These are phyloP conservation scores for Nymphalis urticae DNA, from an alignment of 2,888 invertebrate genomes.

Conservation along the genomic window DNA sequence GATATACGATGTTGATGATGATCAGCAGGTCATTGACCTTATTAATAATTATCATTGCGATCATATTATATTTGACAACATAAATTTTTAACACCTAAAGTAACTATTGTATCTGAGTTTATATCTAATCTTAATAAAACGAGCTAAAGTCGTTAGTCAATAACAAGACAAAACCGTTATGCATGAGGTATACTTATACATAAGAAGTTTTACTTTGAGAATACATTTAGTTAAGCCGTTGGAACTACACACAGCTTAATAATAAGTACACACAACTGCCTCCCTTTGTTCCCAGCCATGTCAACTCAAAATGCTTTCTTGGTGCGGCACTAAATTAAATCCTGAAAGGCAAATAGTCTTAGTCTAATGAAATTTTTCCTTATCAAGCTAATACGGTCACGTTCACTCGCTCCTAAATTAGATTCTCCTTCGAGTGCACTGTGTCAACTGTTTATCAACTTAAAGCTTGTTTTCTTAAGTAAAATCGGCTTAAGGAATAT, in stretches of 20 bases:
- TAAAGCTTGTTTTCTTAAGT: constrained; percentile 7
- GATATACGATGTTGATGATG: too few species aligned
- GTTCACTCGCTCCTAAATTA: constrained; percentile 27
- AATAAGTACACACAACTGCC: not conserved
- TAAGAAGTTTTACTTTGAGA: too few species aligned
- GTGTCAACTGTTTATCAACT: constrained; percentile 25
- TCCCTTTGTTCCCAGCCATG: constrained; percentile 10
- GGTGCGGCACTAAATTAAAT: constrained; percentile 25
- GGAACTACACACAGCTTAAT: not conserved
- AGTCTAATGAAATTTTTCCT: constrained; percentile 31
- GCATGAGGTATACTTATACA: too few species aligned
- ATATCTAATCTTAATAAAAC: too few species aligned
- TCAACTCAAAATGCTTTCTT: constrained; percentile 22
- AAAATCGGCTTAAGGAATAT: not conserved
- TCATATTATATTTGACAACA: too few species aligned
- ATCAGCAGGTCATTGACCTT: too few species aligned
- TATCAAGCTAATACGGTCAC: constrained; percentile 33
- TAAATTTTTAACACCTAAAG: too few species aligned
- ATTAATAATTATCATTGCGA: too few species aligned
- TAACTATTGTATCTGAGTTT: too few species aligned
- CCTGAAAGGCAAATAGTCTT: constrained; percentile 24
- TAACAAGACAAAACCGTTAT: too few species aligned
- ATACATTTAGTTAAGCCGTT: not conserved
- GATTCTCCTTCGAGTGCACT: constrained; percentile 27
- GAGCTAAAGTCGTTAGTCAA: too few species aligned